These are phyloP conservation scores for Andrena flavipes DNA, from an alignment of 2,888 invertebrate genomes.

Conservation along the genomic window DNA sequence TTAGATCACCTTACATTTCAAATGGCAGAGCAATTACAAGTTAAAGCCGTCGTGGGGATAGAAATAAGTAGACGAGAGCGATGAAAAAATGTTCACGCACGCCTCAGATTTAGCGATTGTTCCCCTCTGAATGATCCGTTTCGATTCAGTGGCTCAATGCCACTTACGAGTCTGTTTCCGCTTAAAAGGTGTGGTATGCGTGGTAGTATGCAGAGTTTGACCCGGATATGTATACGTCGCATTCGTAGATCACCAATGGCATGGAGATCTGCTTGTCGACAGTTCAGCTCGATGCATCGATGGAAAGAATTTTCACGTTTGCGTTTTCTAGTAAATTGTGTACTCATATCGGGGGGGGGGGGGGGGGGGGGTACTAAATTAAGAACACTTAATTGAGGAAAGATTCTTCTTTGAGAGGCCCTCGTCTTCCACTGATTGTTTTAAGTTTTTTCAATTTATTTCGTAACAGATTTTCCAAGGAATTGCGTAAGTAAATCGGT, in stretches of 20 bases:
- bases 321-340: neutral
- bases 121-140: slow-evolving; percentile 15
- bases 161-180: slow-evolving; percentile 21
- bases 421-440: too few species aligned
- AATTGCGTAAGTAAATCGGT: too few species aligned
- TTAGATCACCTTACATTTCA: neutral
- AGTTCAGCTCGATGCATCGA: neutral
- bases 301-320: neutral
- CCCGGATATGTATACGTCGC: slow-evolving; percentile 28
- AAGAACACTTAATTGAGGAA: too few species aligned
- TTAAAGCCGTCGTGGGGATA: neutral
- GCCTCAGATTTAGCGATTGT: slow-evolving; percentile 7
- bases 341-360: neutral
- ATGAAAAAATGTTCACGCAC: slow-evolving; percentile 18
- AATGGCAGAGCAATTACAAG: neutral
- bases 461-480: too few species aligned
- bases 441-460: too few species aligned
- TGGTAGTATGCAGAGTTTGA: slow-evolving; percentile 7
- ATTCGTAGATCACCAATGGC: neutral
- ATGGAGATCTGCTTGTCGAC: neutral
- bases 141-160: slow-evolving; percentile 37
- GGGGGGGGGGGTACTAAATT: too few species aligned
- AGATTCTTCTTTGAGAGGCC: too few species aligned
- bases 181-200: slow-evolving; percentile 17
- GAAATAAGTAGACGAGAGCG: neutral